A percentile compares a stretch with the other conserved stretches of the same genome.
Evolutionary conservation across 2,888 invertebrate genomes (phyloP).

Genomic region (Dasypolia templi): DNA sequence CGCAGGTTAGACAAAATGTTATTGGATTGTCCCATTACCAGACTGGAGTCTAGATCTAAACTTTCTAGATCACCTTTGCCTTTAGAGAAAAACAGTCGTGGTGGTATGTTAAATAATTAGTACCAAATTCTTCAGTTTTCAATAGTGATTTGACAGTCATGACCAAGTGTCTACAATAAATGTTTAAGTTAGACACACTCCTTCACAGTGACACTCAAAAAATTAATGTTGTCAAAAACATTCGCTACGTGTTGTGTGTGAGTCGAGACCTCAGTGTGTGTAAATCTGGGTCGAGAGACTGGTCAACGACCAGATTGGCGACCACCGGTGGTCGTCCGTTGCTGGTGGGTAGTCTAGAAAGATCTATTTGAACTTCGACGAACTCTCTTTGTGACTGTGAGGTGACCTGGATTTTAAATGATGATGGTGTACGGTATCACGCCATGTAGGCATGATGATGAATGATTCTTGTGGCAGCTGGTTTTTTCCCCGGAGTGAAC

Average conservation of each 20-base stretch:
- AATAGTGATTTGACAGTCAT: background rate
- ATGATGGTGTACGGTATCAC: conserved; percentile 28
- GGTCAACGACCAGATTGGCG: conserved; percentile 59
- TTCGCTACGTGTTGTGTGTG: conserved; percentile 19
- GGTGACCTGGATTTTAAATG: conserved; percentile 37
- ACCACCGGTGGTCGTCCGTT: conserved; percentile 31
- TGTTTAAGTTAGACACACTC: background rate
- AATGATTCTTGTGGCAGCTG: conserved; percentile 25
- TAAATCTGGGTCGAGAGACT: conserved; percentile 52
- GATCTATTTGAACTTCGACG: conserved; percentile 53
- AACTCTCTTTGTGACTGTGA: conserved; percentile 44
- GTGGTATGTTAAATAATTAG: too few species aligned
- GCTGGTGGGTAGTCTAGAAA: conserved; percentile 44
- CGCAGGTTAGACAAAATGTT: background rate
- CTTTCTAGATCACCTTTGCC: too few species aligned
- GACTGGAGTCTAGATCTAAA: too few species aligned
- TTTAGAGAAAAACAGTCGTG: too few species aligned
- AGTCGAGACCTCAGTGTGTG: conserved; percentile 33
- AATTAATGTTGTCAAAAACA: conserved; percentile 8
- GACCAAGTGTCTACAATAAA: background rate
- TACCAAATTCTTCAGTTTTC: background rate
- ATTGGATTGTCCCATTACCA: background rate
- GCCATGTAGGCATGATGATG: conserved; percentile 18
- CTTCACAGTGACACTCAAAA: conserved; percentile 12
- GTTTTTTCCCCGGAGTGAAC: conserved; percentile 16